Conservation (phyloP, 2,113 vertebrate genomes). For the Chauna torquata region DNA sequence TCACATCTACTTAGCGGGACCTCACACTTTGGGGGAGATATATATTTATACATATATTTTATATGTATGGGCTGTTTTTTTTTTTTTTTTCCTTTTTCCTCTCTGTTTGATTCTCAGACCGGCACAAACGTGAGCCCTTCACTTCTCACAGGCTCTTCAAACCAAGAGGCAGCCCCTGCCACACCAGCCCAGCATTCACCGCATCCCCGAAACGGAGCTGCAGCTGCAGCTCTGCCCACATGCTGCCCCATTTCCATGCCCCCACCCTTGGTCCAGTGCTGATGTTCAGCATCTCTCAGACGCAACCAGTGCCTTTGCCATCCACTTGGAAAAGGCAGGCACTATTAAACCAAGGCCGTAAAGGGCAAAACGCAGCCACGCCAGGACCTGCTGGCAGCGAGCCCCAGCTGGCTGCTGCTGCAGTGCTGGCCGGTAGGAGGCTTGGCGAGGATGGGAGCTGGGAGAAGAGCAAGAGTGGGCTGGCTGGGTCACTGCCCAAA, state of each 20-base stretch:
- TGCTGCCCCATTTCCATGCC: not conserved
- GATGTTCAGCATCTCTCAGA: not conserved
- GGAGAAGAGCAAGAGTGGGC: not conserved
- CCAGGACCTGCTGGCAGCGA: not conserved
- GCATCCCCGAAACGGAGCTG: not conserved
- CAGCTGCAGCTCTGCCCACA: no score
- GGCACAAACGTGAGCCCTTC: not conserved
- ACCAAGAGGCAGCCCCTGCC: not conserved
- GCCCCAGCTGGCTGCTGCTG: not conserved
- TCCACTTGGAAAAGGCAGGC: not conserved
- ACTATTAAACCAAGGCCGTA: accelerated
- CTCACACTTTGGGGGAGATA: conserved; percentile 9
- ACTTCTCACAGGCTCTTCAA: not conserved
- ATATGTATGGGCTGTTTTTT: not conserved
- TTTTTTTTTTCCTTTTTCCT: not conserved
- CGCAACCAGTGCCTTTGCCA: accelerated
- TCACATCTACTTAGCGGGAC: conserved; percentile 38
- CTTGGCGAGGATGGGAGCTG: not conserved
- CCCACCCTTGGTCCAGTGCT: not conserved
- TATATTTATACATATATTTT: not conserved
- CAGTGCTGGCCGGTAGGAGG: not conserved
- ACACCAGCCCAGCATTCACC: no score
- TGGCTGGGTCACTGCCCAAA: not conserved
- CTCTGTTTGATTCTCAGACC: not conserved
- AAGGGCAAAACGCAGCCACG: not conserved